phyloP scores from a whole-genome alignment of 2,113 vertebrate genomes.

The Sinosuthora webbiana region DNA sequence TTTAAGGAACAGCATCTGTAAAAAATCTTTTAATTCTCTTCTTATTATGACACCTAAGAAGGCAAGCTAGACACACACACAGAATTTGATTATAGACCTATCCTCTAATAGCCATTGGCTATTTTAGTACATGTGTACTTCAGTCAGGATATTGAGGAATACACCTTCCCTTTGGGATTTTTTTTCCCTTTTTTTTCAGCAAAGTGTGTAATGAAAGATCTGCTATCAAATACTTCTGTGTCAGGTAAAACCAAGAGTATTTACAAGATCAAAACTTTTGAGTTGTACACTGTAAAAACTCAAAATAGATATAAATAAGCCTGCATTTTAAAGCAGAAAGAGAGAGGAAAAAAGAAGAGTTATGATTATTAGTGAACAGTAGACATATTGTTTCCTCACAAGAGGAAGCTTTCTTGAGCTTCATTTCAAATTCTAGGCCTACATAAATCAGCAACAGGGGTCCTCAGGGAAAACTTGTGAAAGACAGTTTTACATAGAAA shows the following conservation, averaged over 20 bases:
- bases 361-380: background rate
- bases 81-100: background rate
- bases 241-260: background rate
- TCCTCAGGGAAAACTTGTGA: background rate
- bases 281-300: background rate
- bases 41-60: background rate
- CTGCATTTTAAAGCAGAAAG: background rate
- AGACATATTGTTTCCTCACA: background rate
- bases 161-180: background rate
- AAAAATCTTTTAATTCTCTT: background rate
- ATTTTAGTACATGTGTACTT: background rate
- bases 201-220: background rate
- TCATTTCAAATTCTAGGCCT: background rate
- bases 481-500: background rate
- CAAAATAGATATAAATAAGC: background rate
- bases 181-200: background rate
- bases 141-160: background rate
- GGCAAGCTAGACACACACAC: background rate
- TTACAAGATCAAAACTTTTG: background rate
- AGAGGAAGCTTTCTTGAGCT: background rate
- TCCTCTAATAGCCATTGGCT: background rate
- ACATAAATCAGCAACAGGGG: background rate
- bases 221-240: background rate
- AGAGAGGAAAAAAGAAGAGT: background rate
- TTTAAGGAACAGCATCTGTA: background rate